Percentiles rank a stretch among this genome's conserved stretches.
These are phyloP conservation scores for Hyla sarda DNA, from an alignment of 2,113 vertebrate genomes.

Conservation along the genomic window DNA sequence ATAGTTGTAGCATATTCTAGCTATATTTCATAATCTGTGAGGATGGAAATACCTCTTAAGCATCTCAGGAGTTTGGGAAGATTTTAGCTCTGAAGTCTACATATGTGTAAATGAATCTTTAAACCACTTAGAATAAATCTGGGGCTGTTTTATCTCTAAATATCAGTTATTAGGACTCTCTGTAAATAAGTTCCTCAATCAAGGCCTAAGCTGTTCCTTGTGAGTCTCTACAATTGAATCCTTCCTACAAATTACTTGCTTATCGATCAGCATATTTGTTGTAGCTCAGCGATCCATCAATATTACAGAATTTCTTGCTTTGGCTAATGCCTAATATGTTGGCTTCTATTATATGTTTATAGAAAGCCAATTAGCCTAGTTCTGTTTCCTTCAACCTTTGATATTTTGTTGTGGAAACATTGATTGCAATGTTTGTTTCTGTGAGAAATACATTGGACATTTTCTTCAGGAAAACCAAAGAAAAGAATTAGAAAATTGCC, in stretches of 20 bases:
- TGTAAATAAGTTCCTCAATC: neutral
- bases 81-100: too few species aligned
- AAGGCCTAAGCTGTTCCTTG: neutral
- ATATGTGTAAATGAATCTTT: neutral
- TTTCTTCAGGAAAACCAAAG: neutral
- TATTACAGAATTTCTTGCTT: constrained; percentile 1
- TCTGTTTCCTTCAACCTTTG: constrained; percentile 18
- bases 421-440: constrained; percentile 38
- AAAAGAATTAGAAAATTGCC: constrained; percentile 10
- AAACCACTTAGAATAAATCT: neutral
- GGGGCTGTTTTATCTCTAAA: neutral
- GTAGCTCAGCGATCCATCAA: constrained; percentile 7
- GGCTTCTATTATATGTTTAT: neutral
- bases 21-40: neutral
- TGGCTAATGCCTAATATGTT: neutral
- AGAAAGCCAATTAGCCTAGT: constrained; percentile 24
- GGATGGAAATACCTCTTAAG: neutral
- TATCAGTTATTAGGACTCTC: neutral
- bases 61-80: neutral
- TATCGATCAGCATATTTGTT: constrained; percentile 31
- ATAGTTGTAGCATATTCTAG: too few species aligned
- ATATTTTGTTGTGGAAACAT: constrained; percentile 31
- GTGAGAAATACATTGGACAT: constrained; percentile 20
- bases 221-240: neutral
- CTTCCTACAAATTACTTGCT: constrained; percentile 3